Evolutionary conservation across 2,888 invertebrate genomes (phyloP).

Genomic region (Acleris holmiana): DNA sequence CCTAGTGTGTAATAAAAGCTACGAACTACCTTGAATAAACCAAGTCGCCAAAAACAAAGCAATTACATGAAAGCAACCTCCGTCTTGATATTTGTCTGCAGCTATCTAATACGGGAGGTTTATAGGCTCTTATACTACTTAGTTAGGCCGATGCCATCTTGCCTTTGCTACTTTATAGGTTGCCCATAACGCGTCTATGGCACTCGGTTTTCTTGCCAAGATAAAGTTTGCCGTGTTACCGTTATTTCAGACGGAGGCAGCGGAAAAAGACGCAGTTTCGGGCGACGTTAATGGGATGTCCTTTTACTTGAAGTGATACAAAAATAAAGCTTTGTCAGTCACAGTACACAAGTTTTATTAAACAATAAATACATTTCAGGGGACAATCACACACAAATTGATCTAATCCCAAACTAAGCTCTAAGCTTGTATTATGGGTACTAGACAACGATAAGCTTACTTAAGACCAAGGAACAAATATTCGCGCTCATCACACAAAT

Average conservation of each 20-base stretch:
- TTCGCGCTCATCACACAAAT: no score
- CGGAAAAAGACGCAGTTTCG: constrained; percentile 7
- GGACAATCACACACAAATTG: no score
- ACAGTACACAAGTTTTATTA: constrained; percentile 1
- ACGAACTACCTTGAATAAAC: constrained; percentile 2
- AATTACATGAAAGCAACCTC: neutral
- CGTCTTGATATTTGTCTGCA: constrained; percentile 11
- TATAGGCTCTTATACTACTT: constrained; percentile 17
- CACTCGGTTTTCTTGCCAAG: constrained; percentile 13
- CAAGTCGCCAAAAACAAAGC: constrained; percentile 19
- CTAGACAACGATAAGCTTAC: no score
- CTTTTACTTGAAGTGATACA: constrained; percentile 19
- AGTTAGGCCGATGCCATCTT: constrained; percentile 16
- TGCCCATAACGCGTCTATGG: neutral
- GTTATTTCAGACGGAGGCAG: constrained; percentile 11
- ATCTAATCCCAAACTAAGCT: no score
- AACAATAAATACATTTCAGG: no score
- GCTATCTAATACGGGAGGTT: constrained; percentile 16
- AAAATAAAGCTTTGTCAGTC: neutral
- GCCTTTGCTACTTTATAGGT: constrained; percentile 6
- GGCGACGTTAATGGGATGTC: constrained; percentile 2
- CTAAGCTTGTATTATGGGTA: no score
- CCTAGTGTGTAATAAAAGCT: no score
- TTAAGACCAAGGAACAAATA: no score
- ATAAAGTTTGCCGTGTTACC: constrained; percentile 9